Base-by-base conservation (phyloP, 2,797 vertebrate species). In the Sebastes kiyomatsui region DNA sequence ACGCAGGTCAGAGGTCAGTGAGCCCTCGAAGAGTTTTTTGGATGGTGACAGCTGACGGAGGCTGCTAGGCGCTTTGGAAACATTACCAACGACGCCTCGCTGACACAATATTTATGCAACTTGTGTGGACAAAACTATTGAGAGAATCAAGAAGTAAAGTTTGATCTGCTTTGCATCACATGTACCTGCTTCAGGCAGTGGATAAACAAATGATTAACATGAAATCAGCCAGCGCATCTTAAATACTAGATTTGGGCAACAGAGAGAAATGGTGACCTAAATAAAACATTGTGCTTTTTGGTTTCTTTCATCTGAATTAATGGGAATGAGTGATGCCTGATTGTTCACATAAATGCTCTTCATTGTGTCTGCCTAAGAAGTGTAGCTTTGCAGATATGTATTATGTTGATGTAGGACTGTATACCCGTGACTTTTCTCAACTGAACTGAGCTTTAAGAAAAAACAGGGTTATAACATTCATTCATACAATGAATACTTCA, bases 181-280 rank as follows among this genome's bases (percentile, higher is more conserved):
- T n/a, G 64, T 23, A 7, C 6, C 25, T 5, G 64, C 62, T 42
- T 9, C 32, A 67, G 69, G 73, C 70, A 1, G 59, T 7, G 16
- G 30, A 65, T 75, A 74, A 83, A 35, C 58, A 72, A 73, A 76
- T 79, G 22, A 86, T 82, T 42, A 76, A 16, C 66, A 60, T 66
- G 20, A 78, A 82, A 75, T 76, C 61, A 65, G 27, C 58, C 59
- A 25, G 62, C 14, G 11, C 38, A 75, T 73, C 49, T 8, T 58
- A 59, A 81, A 54, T 55, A 56, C 33, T 66, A 30, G 32, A 86
- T 87, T 59, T 65, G 16, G n/a, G 25, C 22, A 9, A 23, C 54
- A 28, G 16, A 54, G 16, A 23, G 70, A 64, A 61, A 46, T 2
- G 8, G 11, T 54, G 83, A 58, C 68, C 64, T 78, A 79, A 78